These are phyloP conservation scores for Acanthosoma haemorrhoidale DNA, from an alignment of 2,888 invertebrate genomes.

Conservation along the genomic window DNA sequence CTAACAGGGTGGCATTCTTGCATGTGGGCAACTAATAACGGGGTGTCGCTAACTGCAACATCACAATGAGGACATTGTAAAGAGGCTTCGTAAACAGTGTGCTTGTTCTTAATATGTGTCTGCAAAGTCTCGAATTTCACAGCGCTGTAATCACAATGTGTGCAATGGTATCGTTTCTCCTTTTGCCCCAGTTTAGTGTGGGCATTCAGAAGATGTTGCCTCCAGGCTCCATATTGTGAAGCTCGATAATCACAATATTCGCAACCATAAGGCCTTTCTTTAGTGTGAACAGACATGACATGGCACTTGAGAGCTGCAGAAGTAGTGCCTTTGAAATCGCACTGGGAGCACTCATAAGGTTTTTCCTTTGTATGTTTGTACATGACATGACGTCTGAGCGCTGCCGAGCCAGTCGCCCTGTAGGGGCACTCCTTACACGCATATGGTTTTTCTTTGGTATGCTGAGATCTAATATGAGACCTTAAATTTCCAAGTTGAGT, in stretches of 20 bases:
- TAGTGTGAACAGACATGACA: conserved; percentile 16
- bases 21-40: conserved; percentile 4
- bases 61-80: conserved; percentile 20
- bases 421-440: conserved; percentile 16
- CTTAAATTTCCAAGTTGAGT: conserved; percentile 13
- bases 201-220: not conserved
- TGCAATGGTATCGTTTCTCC: conserved; percentile 7
- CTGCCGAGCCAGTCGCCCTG: not conserved
- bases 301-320: conserved; percentile 11
- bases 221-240: conserved; percentile 20
- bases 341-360: conserved; percentile 1
- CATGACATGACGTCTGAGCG: conserved; percentile 2
- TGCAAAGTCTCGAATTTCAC: not conserved
- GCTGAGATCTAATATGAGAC: conserved; percentile 20
- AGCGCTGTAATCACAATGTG: conserved; percentile 7
- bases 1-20: not conserved
- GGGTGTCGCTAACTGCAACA: not conserved
- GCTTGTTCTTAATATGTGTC: not conserved
- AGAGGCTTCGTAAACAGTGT: not conserved
- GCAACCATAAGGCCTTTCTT: conserved; percentile 19
- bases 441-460: conserved; percentile 18
- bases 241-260: conserved; percentile 15
- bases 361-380: conserved; percentile 16
- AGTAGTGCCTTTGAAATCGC: conserved; percentile 8
- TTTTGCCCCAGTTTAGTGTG: no score